Evolutionary conservation across 2,797 vertebrate genomes (phyloP).

Genomic region (Botia kubotai): DNA sequence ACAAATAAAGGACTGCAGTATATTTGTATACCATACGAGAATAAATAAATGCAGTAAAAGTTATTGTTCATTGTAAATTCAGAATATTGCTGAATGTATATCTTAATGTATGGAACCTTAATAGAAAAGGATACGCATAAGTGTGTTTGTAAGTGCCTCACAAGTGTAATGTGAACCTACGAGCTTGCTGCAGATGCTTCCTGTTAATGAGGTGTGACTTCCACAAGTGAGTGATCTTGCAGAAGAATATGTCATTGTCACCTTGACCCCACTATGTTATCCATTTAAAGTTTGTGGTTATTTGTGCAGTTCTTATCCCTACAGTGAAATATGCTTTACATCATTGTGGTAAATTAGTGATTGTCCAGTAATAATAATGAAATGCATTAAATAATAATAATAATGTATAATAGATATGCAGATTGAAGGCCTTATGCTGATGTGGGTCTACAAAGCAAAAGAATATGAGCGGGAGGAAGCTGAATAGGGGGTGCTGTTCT

Average conservation of each 20-base stretch:
- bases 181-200: conserved; percentile 62
- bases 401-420: no score
- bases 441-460: background rate
- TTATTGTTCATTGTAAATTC: no score
- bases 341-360: background rate
- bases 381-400: background rate
- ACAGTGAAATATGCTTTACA: background rate
- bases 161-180: background rate
- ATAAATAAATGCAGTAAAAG: no score
- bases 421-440: no score
- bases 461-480: background rate
- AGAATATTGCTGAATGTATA: no score
- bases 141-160: background rate
- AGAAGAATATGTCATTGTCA: background rate
- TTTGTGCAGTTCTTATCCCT: background rate
- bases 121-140: no score
- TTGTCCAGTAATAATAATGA: background rate
- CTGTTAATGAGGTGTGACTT: conserved; percentile 64
- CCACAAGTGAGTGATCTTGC: conserved; percentile 52
- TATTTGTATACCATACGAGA: background rate
- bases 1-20: background rate
- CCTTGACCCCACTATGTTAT: background rate
- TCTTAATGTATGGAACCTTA: no score
- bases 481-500: background rate
- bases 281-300: background rate